Conservation (phyloP, 2,888 invertebrate species). For the Agrypnus murinus region DNA sequence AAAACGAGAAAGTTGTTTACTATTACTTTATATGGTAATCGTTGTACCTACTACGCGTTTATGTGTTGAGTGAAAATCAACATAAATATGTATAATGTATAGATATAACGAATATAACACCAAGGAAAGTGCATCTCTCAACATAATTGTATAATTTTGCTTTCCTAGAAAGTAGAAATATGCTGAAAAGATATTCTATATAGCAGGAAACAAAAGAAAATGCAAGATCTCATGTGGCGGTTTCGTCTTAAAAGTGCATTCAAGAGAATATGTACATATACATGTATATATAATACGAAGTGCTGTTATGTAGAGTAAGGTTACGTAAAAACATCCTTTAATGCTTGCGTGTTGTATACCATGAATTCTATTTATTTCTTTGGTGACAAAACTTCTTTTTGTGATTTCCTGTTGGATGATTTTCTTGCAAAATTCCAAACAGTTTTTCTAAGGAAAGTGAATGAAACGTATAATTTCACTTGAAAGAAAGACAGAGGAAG, state of each 20-base stretch:
- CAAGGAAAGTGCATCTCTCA: not conserved
- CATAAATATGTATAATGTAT: not conserved
- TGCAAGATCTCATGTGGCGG: not conserved
- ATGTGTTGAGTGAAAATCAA: constrained; percentile 18
- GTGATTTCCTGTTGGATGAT: no score
- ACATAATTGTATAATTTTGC: constrained; percentile 13
- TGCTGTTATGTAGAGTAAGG: no score
- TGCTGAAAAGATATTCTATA: constrained; percentile 7
- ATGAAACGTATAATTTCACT: no score
- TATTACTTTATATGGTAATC: not conserved
- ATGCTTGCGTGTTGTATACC: no score
- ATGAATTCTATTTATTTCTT: no score
- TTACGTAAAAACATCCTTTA: no score
- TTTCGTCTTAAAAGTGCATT: not conserved
- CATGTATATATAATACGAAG: no score
- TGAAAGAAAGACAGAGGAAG: no score
- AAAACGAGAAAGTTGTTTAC: constrained; percentile 24
- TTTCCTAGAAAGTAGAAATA: constrained; percentile 20
- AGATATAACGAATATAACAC: not conserved
- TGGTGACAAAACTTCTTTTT: no score
- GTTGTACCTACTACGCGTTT: no score
- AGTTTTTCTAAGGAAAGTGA: no score
- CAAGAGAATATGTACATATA: not conserved
- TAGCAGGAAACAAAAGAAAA: not conserved
- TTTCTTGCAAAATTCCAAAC: no score